phyloP scores from a whole-genome alignment of 2,888 invertebrate genomes.

The Machimus rusticus region DNA sequence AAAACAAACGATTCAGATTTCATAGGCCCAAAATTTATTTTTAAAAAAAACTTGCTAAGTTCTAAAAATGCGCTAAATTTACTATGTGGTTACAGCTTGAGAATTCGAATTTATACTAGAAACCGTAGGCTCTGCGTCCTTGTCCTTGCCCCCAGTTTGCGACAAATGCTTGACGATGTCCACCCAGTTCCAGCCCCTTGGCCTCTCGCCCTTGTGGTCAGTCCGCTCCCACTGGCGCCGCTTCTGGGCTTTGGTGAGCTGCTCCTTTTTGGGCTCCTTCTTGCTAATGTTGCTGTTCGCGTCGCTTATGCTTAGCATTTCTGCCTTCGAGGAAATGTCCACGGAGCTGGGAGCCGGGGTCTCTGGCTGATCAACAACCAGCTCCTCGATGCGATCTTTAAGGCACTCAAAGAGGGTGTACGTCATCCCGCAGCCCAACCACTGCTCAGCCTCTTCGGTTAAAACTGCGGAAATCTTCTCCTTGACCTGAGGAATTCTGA shows the following conservation, averaged over 20 bases:
- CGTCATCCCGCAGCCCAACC: slow-evolving; percentile 92
- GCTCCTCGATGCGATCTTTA: slow-evolving; percentile 79
- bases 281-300: slow-evolving; percentile 54
- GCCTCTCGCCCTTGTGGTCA: slow-evolving; percentile 82
- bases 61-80: slow-evolving; percentile 10
- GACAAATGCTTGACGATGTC: slow-evolving; percentile 95
- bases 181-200: slow-evolving; percentile 94
- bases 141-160: slow-evolving; percentile 67
- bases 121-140: background rate
- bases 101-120: background rate
- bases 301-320: slow-evolving; percentile 55
- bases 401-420: slow-evolving; percentile 91
- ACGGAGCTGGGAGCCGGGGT: slow-evolving; percentile 46
- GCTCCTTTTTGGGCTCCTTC: slow-evolving; percentile 77
- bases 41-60: background rate
- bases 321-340: slow-evolving; percentile 52
- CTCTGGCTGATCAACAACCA: slow-evolving; percentile 77
- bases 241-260: slow-evolving; percentile 91
- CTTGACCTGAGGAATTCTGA: slow-evolving; percentile 74
- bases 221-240: slow-evolving; percentile 85
- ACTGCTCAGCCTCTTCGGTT: slow-evolving; percentile 77
- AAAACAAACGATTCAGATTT: background rate
- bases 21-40: slow-evolving; percentile 5
- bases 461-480: slow-evolving; percentile 71
- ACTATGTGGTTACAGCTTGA: background rate